Evolutionary conservation across 2,888 invertebrate genomes (phyloP).

Genomic region (Eristalis intricaria): DNA sequence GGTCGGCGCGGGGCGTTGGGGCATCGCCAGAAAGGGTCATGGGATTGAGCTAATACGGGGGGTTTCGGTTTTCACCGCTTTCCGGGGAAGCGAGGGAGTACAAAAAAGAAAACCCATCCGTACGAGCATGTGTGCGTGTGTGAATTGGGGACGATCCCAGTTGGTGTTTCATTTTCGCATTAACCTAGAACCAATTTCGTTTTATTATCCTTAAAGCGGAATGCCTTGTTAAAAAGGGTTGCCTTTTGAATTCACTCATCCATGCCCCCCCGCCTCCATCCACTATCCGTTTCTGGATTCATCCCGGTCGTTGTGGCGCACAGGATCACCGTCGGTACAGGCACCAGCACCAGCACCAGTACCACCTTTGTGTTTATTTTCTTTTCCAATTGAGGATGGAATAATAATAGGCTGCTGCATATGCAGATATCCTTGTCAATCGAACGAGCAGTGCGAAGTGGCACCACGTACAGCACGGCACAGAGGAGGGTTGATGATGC

Average conservation of each 20-base stretch:
- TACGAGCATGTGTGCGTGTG: neutral
- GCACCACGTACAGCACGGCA: slow-evolving; percentile 40
- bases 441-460: slow-evolving; percentile 52
- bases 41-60: slow-evolving; percentile 33
- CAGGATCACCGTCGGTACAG: neutral
- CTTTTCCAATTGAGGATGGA: slow-evolving; percentile 63
- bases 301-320: slow-evolving; percentile 6
- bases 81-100: neutral
- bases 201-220: slow-evolving; percentile 58
- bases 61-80: slow-evolving; percentile 9
- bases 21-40: slow-evolving; percentile 20
- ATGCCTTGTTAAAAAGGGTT: slow-evolving; percentile 45
- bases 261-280: neutral
- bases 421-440: slow-evolving; percentile 54
- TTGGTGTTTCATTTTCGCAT: slow-evolving; percentile 68
- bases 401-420: slow-evolving; percentile 62
- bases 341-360: neutral
- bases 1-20: neutral
- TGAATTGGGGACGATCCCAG: slow-evolving; percentile 40
- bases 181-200: slow-evolving; percentile 69
- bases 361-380: slow-evolving; percentile 62
- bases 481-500: neutral
- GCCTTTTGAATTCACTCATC: neutral
- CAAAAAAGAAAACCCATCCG: neutral
- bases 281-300: neutral